Conservation (phyloP, 1,140 invertebrate genomes). For the fruit fly (Drosophila melanogaster) region DNA sequence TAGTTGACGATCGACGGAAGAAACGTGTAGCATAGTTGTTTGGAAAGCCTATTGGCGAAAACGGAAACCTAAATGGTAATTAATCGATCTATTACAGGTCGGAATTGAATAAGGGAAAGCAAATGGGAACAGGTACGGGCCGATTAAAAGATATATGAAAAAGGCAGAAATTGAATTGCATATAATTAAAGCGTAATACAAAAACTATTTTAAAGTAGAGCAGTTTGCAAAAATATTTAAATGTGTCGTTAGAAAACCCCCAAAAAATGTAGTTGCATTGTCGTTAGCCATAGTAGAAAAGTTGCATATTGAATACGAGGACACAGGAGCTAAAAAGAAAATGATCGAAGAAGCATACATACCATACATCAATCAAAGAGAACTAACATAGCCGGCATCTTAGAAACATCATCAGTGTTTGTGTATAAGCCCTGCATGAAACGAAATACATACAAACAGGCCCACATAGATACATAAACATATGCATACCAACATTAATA, state of each 20-base stretch:
- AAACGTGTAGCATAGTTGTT: slow-evolving; percentile 70
- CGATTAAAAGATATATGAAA: background rate
- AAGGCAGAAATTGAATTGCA: slow-evolving; percentile 60
- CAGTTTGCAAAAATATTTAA: slow-evolving; percentile 79
- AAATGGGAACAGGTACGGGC: slow-evolving; percentile 34
- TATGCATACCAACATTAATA: slow-evolving; percentile 52
- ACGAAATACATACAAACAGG: slow-evolving; percentile 54
- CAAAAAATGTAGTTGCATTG: slow-evolving; percentile 77
- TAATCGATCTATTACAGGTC: background rate
- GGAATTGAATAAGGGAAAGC: slow-evolving; percentile 1
- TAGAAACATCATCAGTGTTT: slow-evolving; percentile 73
- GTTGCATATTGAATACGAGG: slow-evolving; percentile 21
- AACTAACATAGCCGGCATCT: slow-evolving; percentile 59
- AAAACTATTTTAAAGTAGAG: slow-evolving; percentile 82
- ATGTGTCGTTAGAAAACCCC: slow-evolving; percentile 74
- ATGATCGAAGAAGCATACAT: slow-evolving; percentile 62
- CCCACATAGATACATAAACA: slow-evolving; percentile 58
- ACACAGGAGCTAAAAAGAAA: slow-evolving; percentile 2
- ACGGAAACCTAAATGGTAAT: slow-evolving; percentile 16
- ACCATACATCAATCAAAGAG: slow-evolving; percentile 75
- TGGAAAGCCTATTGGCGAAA: slow-evolving; percentile 63
- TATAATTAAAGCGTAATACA: slow-evolving; percentile 63
- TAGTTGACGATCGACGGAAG: slow-evolving; percentile 41
- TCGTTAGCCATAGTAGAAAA: slow-evolving; percentile 76
- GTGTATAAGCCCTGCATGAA: slow-evolving; percentile 72